These are phyloP conservation scores for Neotoxoptera formosana DNA, from an alignment of 1,140 invertebrate species.

Conservation along the genomic window DNA sequence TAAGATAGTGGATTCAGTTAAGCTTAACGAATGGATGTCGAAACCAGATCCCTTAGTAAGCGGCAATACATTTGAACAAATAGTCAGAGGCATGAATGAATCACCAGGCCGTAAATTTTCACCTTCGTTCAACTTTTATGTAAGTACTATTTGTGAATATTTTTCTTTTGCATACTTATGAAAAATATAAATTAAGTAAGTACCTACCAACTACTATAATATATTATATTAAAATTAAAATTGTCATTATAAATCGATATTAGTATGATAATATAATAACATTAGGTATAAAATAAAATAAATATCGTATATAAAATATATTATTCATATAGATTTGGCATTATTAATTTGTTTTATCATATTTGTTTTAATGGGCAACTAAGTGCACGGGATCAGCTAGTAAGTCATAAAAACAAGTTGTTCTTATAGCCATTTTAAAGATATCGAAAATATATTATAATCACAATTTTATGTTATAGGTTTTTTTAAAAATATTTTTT, in stretches of 20 bases:
- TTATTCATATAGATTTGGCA: no score
- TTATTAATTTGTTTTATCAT: no score
- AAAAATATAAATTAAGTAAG: background rate
- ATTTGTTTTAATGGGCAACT: no score
- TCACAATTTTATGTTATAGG: no score
- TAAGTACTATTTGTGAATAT: background rate
- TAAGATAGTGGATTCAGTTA: background rate
- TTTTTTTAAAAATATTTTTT: no score
- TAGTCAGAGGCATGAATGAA: background rate
- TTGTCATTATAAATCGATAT: background rate
- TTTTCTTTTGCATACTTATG: background rate
- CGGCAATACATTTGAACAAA: background rate
- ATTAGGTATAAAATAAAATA: no score
- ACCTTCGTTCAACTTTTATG: background rate
- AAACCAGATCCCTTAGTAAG: background rate
- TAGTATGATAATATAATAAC: background rate
- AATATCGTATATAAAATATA: no score
- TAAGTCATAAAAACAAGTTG: no score
- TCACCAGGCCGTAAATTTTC: background rate
- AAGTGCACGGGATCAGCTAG: no score
- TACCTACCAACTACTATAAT: background rate
- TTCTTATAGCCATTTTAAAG: no score
- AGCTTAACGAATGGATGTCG: background rate
- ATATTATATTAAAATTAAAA: background rate
- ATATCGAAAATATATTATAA: no score